Evolutionary conservation across 2,113 vertebrate species (phyloP).

Genomic region (Vimba vimba): DNA sequence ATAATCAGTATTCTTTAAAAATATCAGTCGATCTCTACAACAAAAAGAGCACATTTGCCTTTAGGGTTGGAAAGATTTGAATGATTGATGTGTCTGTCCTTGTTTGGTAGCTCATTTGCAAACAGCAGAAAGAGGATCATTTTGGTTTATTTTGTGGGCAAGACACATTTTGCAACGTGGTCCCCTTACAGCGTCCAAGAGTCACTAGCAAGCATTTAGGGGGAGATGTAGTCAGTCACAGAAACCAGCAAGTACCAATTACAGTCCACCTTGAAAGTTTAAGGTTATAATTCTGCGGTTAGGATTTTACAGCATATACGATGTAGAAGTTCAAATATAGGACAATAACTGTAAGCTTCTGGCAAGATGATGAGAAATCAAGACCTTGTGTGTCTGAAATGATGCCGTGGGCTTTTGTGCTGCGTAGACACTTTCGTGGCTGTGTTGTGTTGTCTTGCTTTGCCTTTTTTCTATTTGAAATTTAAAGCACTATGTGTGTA

Average conservation of each 20-base stretch:
- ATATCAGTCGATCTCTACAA: not conserved
- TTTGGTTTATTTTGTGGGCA: not conserved
- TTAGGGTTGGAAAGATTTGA: conserved; percentile 4
- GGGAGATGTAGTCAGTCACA: not conserved
- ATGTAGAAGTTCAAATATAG: conserved; percentile 21
- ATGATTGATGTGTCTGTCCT: not conserved
- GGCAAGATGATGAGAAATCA: conserved; percentile 54
- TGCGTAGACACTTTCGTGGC: not conserved
- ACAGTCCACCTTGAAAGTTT: conserved; percentile 13
- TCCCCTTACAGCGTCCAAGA: not conserved
- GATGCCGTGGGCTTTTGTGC: not conserved
- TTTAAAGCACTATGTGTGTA: not conserved
- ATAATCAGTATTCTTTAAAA: no score
- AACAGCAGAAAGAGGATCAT: not conserved
- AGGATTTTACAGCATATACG: not conserved
- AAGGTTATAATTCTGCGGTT: conserved; percentile 14
- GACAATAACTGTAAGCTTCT: not conserved
- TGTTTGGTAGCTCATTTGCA: conserved; percentile 10
- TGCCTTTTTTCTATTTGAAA: not conserved
- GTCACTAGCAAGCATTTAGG: not conserved
- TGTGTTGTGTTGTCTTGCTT: not conserved
- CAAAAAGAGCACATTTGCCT: conserved; percentile 8
- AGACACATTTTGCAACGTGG: not conserved
- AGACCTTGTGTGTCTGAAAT: not conserved
- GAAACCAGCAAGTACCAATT: conserved; percentile 10